A percentile compares a stretch with the other conserved stretches of the same genome.
Conservation (phyloP, 2,797 vertebrate genomes). For the Macropodus opercularis region DNA sequence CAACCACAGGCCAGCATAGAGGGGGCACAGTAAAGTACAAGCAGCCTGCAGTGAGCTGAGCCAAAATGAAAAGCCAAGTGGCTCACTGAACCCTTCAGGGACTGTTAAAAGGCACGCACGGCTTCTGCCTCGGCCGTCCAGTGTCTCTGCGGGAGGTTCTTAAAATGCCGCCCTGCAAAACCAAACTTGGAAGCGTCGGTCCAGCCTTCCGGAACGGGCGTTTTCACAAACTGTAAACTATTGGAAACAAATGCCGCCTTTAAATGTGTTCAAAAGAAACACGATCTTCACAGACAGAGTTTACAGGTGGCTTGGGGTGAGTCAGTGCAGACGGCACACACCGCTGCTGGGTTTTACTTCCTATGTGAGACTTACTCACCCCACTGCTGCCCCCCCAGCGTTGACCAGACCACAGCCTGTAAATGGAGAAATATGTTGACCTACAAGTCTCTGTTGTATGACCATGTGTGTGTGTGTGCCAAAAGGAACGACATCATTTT, state of each 20-base stretch:
- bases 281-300: constrained; percentile 65
- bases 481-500: neutral
- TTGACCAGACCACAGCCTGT: constrained; percentile 35
- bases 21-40: constrained; percentile 77
- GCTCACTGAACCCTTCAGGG: constrained; percentile 67
- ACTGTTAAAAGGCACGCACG: constrained; percentile 66
- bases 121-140: constrained; percentile 57
- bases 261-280: constrained; percentile 79
- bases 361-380: constrained; percentile 28
- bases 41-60: constrained; percentile 72
- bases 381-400: constrained; percentile 7
- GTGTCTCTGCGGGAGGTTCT: constrained; percentile 57
- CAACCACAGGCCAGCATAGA: constrained; percentile 66
- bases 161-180: constrained; percentile 57
- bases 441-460: neutral
- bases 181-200: constrained; percentile 50
- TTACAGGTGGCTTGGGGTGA: constrained; percentile 76
- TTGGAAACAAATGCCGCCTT: constrained; percentile 76
- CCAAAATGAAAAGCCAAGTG: constrained; percentile 77
- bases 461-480: neutral
- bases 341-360: constrained; percentile 51
- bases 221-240: constrained; percentile 74
- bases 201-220: constrained; percentile 62
- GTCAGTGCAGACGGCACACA: constrained; percentile 41
- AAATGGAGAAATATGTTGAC: constrained; percentile 26